Evolutionary conservation across 2,888 invertebrate species (phyloP), one percentile per base, ranked within the genome.

Genomic region (Drosophila phalerata): DNA sequence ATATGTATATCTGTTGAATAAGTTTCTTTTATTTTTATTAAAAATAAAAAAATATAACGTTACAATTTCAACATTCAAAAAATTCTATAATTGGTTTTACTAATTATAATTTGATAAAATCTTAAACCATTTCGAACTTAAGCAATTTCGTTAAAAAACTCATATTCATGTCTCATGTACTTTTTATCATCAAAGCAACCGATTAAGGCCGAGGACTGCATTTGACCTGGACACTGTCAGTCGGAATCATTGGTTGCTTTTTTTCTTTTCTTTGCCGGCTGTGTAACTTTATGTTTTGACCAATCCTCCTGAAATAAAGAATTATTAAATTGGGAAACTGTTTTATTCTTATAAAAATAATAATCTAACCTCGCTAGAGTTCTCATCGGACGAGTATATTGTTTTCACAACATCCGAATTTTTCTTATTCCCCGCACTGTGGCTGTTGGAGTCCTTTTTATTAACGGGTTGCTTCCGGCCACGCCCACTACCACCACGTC

Each of bases 211-310:
- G 64, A 72, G 75, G 78, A 49, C 45, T 57, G 62, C 38, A 43
- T 69, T 72, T 72, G 75, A 68, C 64, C 67, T 82, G 84, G 77
- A 77, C 82, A 93, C 93, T 93, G 95, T 97, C 96, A 98, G 95
- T 98, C 98, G 93, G 97, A 98, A 93, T 98, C 98, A 79, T 97
- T 92, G 11, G 97, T 95, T 66, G 97, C 96, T 94, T 97, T 97
- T 96, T 97, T 97, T 93, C 98, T 94, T 92, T 97, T 96, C 93
- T 98, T 98, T 73, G 97, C 96, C 73, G 97, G 96, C 93, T 97
- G 97, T 93, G 89, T 79, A 32, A 89, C 83, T 88, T 97, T 97
- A 88, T 97, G 97, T 93, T 97, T 97, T 25, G 97, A 96, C 91
- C 97, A 96, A 93, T 97, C 97, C 93, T 98, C 98, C 92, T 98